phyloP scores from a whole-genome alignment of 1,140 invertebrate genomes.

The Amphibalanus amphitrite region DNA sequence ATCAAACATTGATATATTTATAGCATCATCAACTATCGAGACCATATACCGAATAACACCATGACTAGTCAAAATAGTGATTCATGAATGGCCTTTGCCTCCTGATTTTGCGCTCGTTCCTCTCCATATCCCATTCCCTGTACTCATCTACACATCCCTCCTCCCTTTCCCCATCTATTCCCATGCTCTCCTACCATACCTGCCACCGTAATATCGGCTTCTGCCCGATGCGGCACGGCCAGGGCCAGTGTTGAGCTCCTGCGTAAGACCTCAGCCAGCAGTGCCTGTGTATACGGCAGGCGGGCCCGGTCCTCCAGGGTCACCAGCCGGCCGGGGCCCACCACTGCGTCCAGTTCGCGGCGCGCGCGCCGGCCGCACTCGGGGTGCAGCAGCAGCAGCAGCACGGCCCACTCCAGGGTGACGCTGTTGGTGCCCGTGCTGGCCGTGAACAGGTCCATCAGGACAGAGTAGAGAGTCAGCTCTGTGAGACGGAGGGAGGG shows the following conservation, averaged over 20 bases:
- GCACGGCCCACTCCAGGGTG: slow-evolving; percentile 11
- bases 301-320: slow-evolving; percentile 49
- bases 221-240: slow-evolving; percentile 1
- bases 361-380: slow-evolving; percentile 61
- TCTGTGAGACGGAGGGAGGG: background rate
- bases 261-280: slow-evolving; percentile 19
- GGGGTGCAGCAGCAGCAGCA: slow-evolving; percentile 54
- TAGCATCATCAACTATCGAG: no score
- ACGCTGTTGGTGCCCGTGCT: slow-evolving; percentile 20
- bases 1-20: no score
- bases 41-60: no score
- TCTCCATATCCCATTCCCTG: no score
- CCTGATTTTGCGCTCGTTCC: no score
- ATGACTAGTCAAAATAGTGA: no score
- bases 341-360: slow-evolving; percentile 66
- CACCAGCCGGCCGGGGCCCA: slow-evolving; percentile 58
- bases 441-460: slow-evolving; percentile 37
- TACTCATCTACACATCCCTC: no score
- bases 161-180: no score
- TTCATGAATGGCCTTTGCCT: no score
- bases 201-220: background rate
- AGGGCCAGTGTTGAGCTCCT: slow-evolving; percentile 18
- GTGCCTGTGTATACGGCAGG: slow-evolving; percentile 21
- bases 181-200: no score
- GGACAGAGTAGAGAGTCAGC: background rate